Evolutionary conservation across 2,113 vertebrate genomes (phyloP).

Genomic region (Prunella himalayana): DNA sequence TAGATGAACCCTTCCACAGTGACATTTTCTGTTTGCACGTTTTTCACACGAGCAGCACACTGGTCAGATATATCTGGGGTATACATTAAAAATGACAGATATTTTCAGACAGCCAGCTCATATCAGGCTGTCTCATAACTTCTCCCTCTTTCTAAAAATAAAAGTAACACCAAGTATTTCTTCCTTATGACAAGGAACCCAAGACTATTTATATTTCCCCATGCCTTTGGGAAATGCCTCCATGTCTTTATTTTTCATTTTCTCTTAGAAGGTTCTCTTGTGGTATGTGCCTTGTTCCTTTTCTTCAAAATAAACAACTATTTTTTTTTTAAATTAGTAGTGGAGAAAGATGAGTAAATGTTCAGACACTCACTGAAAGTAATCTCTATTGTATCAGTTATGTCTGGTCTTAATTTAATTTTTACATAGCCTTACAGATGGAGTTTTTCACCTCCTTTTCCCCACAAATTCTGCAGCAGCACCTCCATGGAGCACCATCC

Average conservation of each 20-base stretch:
- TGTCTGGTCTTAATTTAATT: neutral
- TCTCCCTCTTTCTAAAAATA: slow-evolving; percentile 50
- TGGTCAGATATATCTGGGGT: slow-evolving; percentile 10
- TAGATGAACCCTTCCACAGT: neutral
- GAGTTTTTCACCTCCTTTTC: neutral
- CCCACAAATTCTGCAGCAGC: neutral
- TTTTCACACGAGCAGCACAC: neutral
- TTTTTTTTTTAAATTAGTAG: neutral
- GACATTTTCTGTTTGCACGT: neutral
- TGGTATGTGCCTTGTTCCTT: neutral
- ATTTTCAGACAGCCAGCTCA: slow-evolving; percentile 18
- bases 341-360: neutral
- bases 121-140: slow-evolving; percentile 48
- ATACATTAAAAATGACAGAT: slow-evolving; percentile 24
- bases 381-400: neutral
- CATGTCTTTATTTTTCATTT: slow-evolving; percentile 1
- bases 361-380: neutral
- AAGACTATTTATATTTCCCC: slow-evolving; percentile 37
- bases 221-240: slow-evolving; percentile 32
- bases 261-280: neutral
- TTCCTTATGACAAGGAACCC: slow-evolving; percentile 26
- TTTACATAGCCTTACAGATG: neutral
- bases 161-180: slow-evolving; percentile 44
- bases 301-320: neutral
- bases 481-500: neutral